A percentile compares a stretch with the other conserved stretches of the same genome.
phyloP scores from a whole-genome alignment of 2,888 invertebrate species.

The Tipula vernalis region DNA sequence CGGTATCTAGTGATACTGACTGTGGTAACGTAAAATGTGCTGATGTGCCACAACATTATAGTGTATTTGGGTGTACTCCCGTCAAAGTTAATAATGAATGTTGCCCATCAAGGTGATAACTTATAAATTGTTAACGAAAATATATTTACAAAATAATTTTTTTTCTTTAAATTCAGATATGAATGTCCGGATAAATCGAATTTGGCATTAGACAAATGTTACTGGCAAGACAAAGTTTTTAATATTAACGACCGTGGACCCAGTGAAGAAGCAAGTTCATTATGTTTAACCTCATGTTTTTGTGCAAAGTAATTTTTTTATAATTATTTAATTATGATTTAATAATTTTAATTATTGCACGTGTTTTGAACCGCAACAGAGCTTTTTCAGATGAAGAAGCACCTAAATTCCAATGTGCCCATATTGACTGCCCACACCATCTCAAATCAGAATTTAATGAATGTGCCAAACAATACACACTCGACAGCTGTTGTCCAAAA shows the following conservation, averaged over 20 bases:
- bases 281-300: neutral
- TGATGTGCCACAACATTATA: conserved; percentile 14
- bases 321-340: neutral
- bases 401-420: neutral
- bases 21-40: neutral
- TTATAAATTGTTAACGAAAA: neutral
- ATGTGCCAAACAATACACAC: neutral
- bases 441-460: neutral
- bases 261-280: neutral
- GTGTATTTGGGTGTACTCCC: conserved; percentile 16
- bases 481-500: conserved; percentile 15
- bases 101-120: conserved; percentile 14
- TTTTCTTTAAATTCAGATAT: neutral
- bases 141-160: neutral
- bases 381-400: neutral
- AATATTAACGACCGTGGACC: neutral
- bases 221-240: neutral
- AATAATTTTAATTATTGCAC: too few species aligned
- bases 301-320: neutral
- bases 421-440: neutral
- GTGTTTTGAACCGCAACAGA: neutral
- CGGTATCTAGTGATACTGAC: neutral
- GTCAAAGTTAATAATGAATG: conserved; percentile 14
- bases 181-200: neutral
- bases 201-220: neutral